Base-by-base conservation (phyloP, 2,888 invertebrate species). In the Maniola hyperantus region DNA sequence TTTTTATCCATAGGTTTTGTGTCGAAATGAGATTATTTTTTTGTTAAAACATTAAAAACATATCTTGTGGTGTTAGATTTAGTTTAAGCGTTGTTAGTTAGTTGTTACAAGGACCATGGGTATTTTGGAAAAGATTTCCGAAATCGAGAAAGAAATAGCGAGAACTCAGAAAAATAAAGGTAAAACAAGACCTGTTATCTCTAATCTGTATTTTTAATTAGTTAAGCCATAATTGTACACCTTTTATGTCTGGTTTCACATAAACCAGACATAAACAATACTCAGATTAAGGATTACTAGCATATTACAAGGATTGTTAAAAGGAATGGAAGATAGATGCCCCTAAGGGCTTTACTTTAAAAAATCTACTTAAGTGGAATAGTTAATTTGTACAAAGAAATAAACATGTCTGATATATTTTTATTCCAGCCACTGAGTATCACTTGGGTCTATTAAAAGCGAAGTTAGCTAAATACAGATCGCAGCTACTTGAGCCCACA, bases 161-260 rank as follows among this genome's bases (percentile, higher is more conserved):
- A 94, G 99, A 76, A 99, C 99, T 18, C 99, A 99, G 85, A 99
- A 99, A 91, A 99, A 99, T 93, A 99, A 99, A 96, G 99, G 99
- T 98, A 81, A 53, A 13, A 6, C 4, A 33, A 11, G 7, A 18
- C 33, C 8, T 20, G 1, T 51, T 26, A 5, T 5, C 20, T 20
- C 6, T 51, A 53, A 53, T 26, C 13, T 53, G 33, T n/a, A 15
- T 15, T 46, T 46, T 10, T 39, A 39, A 11, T 2, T 11, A 39
- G 26, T 26, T 26, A 2, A 26, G 26, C 26, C 26, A 2, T 26
- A 26, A 26, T 26, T 26, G 26, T 26, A 26, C 26, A 26, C 26
- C 26, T 26, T 26, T 26, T 26, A 4, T 26, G 26, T 26, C 26
- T 26, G 26, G 26, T 26, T 26, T 26, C 26, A 26, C n/a, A n/a